These are phyloP conservation scores for Macaria notata DNA, from an alignment of 2,888 invertebrate species.

Conservation along the genomic window DNA sequence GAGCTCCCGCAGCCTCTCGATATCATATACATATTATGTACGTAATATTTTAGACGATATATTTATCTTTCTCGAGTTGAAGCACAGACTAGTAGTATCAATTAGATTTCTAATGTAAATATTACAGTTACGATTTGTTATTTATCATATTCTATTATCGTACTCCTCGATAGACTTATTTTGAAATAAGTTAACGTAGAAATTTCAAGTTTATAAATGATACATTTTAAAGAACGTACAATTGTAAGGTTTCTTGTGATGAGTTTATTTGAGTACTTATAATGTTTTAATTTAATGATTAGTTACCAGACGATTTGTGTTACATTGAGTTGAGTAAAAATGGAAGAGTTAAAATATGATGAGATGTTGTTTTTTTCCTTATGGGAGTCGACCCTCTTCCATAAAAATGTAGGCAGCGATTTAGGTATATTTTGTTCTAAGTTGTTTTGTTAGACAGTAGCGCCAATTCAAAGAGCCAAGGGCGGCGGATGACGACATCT, in stretches of 20 bases:
- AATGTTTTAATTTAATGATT: constrained; percentile 74
- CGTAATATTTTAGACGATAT: constrained; percentile 63
- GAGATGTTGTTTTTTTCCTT: constrained; percentile 75
- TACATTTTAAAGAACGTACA: constrained; percentile 57
- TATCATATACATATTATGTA: constrained; percentile 38
- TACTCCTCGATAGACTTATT: constrained; percentile 75
- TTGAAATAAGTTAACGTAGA: constrained; percentile 73
- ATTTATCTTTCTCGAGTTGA: constrained; percentile 68
- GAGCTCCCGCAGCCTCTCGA: constrained; percentile 26
- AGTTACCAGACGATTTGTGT: constrained; percentile 79
- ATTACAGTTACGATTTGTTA: constrained; percentile 73
- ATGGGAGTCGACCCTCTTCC: constrained; percentile 55
- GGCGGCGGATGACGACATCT: constrained; percentile 39
- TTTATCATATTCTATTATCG: constrained; percentile 76
- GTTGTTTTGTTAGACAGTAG: constrained; percentile 64
- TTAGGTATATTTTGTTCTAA: constrained; percentile 40
- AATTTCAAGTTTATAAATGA: constrained; percentile 69
- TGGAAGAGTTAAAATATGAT: constrained; percentile 67
- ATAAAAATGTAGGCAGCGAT: constrained; percentile 36
- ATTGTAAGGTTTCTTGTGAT: constrained; percentile 68
- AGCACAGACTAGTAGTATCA: constrained; percentile 68
- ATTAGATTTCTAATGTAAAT: constrained; percentile 73
- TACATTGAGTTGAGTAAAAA: constrained; percentile 76
- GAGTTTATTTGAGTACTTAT: constrained; percentile 71
- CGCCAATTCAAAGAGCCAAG: constrained; percentile 57